Evolutionary conservation across 2,797 vertebrate genomes (phyloP).

Genomic region (Anguilla anguilla): DNA sequence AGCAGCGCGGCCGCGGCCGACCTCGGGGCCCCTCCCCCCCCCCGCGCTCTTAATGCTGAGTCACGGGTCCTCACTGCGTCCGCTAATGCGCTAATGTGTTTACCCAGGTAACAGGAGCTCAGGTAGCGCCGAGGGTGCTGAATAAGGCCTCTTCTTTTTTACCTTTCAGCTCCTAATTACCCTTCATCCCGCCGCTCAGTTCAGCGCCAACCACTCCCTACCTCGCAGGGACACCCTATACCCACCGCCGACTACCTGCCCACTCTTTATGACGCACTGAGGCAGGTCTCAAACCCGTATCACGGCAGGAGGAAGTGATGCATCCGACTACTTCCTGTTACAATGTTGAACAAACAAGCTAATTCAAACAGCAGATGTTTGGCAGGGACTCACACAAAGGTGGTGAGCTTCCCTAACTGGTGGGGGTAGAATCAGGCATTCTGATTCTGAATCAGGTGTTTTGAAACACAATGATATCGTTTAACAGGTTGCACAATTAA

Average conservation of each 20-base stretch:
- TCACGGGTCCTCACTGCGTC: neutral
- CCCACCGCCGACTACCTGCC: neutral
- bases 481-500: neutral
- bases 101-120: constrained; percentile 5
- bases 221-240: neutral
- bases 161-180: neutral
- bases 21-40: neutral
- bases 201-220: neutral
- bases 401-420: neutral
- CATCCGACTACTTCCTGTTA: neutral
- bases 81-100: neutral
- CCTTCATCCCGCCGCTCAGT: neutral
- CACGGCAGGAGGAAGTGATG: neutral
- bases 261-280: neutral
- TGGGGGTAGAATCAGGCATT: neutral
- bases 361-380: neutral
- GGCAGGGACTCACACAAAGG: neutral
- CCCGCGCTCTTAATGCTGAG: neutral
- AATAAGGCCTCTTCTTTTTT: neutral
- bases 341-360: neutral
- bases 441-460: neutral
- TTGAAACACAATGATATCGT: neutral
- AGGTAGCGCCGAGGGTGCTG: neutral
- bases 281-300: neutral
- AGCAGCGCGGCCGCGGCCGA: neutral